phyloP scores from a whole-genome alignment of 2,113 vertebrate genomes.

The Tricholaema leucomelas region DNA sequence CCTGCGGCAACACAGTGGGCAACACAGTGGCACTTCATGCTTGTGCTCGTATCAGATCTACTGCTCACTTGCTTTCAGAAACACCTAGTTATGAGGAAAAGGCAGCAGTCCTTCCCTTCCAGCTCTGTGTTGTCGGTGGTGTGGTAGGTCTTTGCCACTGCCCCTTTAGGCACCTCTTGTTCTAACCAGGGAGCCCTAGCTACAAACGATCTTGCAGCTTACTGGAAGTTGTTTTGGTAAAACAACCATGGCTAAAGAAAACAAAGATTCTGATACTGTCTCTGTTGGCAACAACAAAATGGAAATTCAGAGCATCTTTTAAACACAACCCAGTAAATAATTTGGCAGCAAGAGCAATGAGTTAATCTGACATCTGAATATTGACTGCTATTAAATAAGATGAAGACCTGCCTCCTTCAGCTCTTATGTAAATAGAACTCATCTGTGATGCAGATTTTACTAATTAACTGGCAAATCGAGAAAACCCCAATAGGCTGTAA shows the following conservation, averaged over 20 bases:
- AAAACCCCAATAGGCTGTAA: conserved; percentile 66
- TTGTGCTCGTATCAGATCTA: neutral
- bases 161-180: neutral
- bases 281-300: neutral
- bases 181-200: neutral
- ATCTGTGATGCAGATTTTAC: conserved; percentile 71
- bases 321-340: conserved; percentile 6
- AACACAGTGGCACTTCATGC: neutral
- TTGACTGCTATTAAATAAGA: conserved; percentile 51
- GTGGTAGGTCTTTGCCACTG: neutral
- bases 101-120: neutral
- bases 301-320: neutral
- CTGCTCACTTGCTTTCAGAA: neutral
- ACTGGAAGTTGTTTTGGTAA: conserved; percentile 4
- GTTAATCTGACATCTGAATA: conserved; percentile 59
- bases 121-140: neutral
- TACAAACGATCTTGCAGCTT: neutral
- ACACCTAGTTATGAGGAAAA: neutral
- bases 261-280: neutral
- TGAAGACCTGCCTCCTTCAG: conserved; percentile 66
- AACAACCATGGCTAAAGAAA: neutral
- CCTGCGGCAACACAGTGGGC: neutral
- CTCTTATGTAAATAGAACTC: conserved; percentile 72
- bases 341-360: conserved; percentile 8
- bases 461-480: conserved; percentile 71